Evolutionary conservation across 2,888 invertebrate genomes (phyloP).

Genomic region (Achlya flavicornis): DNA sequence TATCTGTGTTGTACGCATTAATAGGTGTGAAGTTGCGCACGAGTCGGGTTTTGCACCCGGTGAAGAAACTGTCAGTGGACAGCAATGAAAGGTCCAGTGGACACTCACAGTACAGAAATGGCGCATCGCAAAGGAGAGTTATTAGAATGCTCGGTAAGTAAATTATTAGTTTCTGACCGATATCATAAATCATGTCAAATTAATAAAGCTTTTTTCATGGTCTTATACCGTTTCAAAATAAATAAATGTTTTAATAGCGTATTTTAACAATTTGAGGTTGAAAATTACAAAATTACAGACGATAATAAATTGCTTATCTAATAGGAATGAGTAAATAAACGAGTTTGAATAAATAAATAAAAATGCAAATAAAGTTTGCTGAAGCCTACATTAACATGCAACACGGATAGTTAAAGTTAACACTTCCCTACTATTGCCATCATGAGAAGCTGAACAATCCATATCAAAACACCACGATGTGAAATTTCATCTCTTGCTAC

Average conservation of each 20-base stretch:
- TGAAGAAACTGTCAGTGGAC: conserved; percentile 81
- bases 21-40: conserved; percentile 89
- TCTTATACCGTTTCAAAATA: too few species aligned
- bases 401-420: not conserved
- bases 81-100: conserved; percentile 65
- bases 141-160: conserved; percentile 93
- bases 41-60: conserved; percentile 84
- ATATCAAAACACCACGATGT: too few species aligned
- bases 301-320: too few species aligned
- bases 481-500: too few species aligned
- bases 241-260: too few species aligned
- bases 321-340: too few species aligned
- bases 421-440: not conserved
- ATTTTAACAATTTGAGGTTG: not conserved
- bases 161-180: conserved; percentile 3
- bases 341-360: too few species aligned
- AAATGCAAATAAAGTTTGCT: too few species aligned
- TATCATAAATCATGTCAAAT: conserved; percentile 11
- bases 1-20: conserved; percentile 91
- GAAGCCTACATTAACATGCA: too few species aligned
- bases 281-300: too few species aligned
- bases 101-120: conserved; percentile 78
- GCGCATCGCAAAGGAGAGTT: conserved; percentile 85
- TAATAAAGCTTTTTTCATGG: not conserved
- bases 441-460: too few species aligned